Conservation (phyloP, 2,888 invertebrate species). For the Ennomos erosarius region DNA sequence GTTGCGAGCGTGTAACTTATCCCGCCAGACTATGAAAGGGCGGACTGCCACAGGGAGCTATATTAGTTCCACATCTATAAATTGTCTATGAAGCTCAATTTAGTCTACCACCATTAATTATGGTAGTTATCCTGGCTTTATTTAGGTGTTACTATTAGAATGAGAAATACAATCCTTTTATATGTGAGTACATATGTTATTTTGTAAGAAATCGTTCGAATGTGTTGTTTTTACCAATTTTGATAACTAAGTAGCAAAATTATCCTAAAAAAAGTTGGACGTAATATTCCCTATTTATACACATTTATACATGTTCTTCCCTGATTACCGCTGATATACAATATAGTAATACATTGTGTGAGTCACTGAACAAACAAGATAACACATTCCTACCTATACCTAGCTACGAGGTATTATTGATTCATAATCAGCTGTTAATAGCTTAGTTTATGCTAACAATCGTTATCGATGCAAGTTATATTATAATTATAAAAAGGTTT, state of each 20-base stretch:
- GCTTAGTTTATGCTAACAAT: conserved; percentile 2
- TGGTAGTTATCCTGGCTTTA: conserved; percentile 8
- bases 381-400: too few species aligned
- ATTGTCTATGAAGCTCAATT: conserved; percentile 30
- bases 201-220: too few species aligned
- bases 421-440: conserved; percentile 22
- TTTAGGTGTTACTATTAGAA: conserved; percentile 2
- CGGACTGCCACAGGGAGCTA: conserved; percentile 35
- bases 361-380: conserved; percentile 48
- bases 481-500: not conserved
- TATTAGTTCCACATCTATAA: conserved; percentile 39
- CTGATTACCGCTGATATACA: not conserved
- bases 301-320: too few species aligned
- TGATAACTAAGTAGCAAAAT: too few species aligned
- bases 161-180: too few species aligned
- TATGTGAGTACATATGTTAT: too few species aligned
- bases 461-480: conserved; percentile 4
- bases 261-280: too few species aligned
- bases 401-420: conserved; percentile 19
- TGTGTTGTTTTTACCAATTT: too few species aligned
- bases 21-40: conserved; percentile 42
- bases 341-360: conserved; percentile 33
- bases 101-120: conserved; percentile 16
- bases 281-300: too few species aligned
- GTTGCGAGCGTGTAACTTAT: conserved; percentile 40